Evolutionary conservation across 2,113 vertebrate genomes (phyloP).

Genomic region (Xyliphius kryptos): DNA sequence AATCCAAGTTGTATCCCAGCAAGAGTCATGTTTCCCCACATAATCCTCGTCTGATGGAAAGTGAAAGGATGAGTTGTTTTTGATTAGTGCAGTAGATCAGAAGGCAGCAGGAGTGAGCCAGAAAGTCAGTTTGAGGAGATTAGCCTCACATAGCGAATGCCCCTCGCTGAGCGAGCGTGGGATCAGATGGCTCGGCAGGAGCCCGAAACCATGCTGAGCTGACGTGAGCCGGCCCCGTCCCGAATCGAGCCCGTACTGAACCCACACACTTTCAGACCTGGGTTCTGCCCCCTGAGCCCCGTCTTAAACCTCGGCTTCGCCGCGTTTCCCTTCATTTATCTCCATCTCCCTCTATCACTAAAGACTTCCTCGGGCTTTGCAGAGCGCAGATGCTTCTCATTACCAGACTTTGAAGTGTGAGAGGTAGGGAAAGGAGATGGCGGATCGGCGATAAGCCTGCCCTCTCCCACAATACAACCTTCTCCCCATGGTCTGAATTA

Average conservation of each 20-base stretch:
- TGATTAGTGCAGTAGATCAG: constrained; percentile 35
- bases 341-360: constrained; percentile 33
- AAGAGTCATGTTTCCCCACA: constrained; percentile 17
- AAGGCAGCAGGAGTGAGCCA: constrained; percentile 10
- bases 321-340: constrained; percentile 30
- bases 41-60: constrained; percentile 21
- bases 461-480: constrained; percentile 26
- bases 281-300: constrained; percentile 20
- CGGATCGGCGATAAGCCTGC: constrained; percentile 43
- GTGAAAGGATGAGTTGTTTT: constrained; percentile 28
- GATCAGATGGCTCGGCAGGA: constrained; percentile 16
- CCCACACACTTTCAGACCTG: constrained; percentile 9
- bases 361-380: constrained; percentile 32
- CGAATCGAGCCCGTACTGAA: constrained; percentile 2
- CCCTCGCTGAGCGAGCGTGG: constrained; percentile 10
- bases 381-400: constrained; percentile 44
- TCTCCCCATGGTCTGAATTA: constrained; percentile 34
- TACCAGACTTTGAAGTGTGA: constrained; percentile 48
- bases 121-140: constrained; percentile 21
- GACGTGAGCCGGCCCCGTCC: constrained; percentile 4
- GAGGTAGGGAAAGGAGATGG: constrained; percentile 36
- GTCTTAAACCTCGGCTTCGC: constrained; percentile 27
- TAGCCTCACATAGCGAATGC: constrained; percentile 18
- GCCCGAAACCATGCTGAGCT: constrained; percentile 8
- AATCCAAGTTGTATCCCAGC: constrained; percentile 11